Percentiles rank a stretch among this genome's conserved stretches.
Evolutionary conservation across 2,797 vertebrate species (phyloP).

Genomic region (Sebastes hubbsi): DNA sequence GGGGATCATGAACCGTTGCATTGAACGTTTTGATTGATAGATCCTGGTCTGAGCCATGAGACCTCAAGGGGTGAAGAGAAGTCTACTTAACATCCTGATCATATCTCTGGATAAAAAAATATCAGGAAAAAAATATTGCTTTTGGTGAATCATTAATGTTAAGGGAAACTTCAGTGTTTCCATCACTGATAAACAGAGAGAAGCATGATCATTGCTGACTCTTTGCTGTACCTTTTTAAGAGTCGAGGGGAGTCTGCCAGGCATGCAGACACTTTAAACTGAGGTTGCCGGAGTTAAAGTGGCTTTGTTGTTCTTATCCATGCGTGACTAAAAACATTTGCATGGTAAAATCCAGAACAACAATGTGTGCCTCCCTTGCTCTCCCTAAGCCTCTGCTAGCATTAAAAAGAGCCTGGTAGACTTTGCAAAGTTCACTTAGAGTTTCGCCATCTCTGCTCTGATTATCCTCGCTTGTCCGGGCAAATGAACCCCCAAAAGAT

Average conservation of each 20-base stretch:
- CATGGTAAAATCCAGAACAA: slow-evolving; percentile 67
- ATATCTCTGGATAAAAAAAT: background rate
- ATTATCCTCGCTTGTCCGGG: slow-evolving; percentile 51
- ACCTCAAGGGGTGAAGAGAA: background rate
- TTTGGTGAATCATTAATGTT: slow-evolving; percentile 1
- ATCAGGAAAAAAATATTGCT: background rate
- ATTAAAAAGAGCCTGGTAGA: slow-evolving; percentile 31
- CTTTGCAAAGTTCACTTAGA: slow-evolving; percentile 71
- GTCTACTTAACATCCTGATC: background rate
- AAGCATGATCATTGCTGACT: slow-evolving; percentile 9
- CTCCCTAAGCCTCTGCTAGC: slow-evolving; percentile 51
- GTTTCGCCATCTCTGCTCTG: slow-evolving; percentile 63
- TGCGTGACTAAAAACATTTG: slow-evolving; percentile 66
- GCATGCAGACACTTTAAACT: slow-evolving; percentile 39
- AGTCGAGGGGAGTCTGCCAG: slow-evolving; percentile 21
- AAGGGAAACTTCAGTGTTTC: slow-evolving; percentile 1
- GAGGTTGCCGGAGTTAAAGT: slow-evolving; percentile 54
- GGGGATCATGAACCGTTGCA: slow-evolving; percentile 8
- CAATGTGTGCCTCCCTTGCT: slow-evolving; percentile 40
- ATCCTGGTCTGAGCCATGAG: background rate
- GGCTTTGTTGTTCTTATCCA: slow-evolving; percentile 60
- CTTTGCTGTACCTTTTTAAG: slow-evolving; percentile 12
- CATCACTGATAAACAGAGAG: slow-evolving; percentile 7
- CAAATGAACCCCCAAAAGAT: slow-evolving; percentile 25
- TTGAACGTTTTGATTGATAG: slow-evolving; percentile 15